Conservation (phyloP, 2,113 vertebrate genomes). For the Neotragus pygmaeus region DNA sequence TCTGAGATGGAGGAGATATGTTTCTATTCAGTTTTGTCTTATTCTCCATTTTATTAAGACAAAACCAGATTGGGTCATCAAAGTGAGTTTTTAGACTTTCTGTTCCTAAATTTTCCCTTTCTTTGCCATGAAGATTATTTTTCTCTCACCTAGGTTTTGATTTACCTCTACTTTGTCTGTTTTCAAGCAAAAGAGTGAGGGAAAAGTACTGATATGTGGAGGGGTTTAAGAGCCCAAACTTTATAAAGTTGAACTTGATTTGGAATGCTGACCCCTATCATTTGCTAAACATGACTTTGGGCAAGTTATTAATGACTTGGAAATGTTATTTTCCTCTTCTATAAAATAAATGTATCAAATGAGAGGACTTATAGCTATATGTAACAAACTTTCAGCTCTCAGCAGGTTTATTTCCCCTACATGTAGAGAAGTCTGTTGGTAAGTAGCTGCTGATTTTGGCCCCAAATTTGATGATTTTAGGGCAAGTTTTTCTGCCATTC, state of each 20-base stretch:
- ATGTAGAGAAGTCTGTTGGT: neutral
- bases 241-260: neutral
- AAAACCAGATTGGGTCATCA: neutral
- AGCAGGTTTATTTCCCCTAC: neutral
- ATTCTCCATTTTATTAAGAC: neutral
- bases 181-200: neutral
- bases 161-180: neutral
- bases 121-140: neutral
- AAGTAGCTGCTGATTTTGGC: neutral
- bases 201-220: neutral
- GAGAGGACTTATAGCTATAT: neutral
- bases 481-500: neutral
- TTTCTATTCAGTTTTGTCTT: neutral
- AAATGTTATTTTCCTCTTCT: neutral
- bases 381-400: neutral
- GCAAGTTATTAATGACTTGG: neutral
- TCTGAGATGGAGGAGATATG: neutral
- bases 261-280: neutral
- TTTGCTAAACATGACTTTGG: neutral
- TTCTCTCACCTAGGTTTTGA: neutral
- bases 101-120: neutral
- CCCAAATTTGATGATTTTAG: neutral
- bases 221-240: neutral
- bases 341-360: neutral
- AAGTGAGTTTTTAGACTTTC: neutral